Conservation (phyloP, 2,888 invertebrate species). For the Mesorhabditis spiculigera region DNA sequence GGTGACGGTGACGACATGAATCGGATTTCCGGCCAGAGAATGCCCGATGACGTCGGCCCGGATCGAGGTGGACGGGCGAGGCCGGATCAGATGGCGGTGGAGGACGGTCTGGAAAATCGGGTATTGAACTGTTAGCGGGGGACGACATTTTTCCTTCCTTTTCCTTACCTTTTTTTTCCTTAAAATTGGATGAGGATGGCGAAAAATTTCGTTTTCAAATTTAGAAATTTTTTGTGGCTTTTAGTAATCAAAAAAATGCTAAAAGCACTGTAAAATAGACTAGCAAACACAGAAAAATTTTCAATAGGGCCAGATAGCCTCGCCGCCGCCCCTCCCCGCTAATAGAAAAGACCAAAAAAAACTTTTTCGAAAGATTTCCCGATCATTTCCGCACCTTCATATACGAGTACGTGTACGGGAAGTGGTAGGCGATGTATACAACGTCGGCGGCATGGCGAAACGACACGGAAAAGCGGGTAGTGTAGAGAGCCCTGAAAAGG, state of each 20-base stretch:
- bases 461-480: constrained; percentile 75
- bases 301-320: too few relatives aligned
- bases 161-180: too few relatives aligned
- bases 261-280: background rate
- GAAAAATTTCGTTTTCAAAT: background rate
- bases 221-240: background rate
- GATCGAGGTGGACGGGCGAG: background rate
- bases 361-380: background rate
- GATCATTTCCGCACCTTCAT: constrained; percentile 66
- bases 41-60: constrained; percentile 32
- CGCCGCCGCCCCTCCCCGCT: too few relatives aligned
- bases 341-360: too few relatives aligned
- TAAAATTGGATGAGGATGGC: background rate
- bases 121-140: too few relatives aligned
- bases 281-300: background rate
- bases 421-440: constrained; percentile 82
- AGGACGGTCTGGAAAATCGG: background rate
- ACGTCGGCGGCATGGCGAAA: constrained; percentile 76
- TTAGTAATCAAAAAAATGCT: background rate
- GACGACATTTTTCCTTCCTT: too few relatives aligned
- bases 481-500: constrained; percentile 66
- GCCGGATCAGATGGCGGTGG: background rate
- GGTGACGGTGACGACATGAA: constrained; percentile 76
- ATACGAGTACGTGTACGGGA: constrained; percentile 78
- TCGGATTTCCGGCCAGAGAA: constrained; percentile 32